Conservation (phyloP, 2,113 vertebrate species). For the Pelvicachromis taeniatus region DNA sequence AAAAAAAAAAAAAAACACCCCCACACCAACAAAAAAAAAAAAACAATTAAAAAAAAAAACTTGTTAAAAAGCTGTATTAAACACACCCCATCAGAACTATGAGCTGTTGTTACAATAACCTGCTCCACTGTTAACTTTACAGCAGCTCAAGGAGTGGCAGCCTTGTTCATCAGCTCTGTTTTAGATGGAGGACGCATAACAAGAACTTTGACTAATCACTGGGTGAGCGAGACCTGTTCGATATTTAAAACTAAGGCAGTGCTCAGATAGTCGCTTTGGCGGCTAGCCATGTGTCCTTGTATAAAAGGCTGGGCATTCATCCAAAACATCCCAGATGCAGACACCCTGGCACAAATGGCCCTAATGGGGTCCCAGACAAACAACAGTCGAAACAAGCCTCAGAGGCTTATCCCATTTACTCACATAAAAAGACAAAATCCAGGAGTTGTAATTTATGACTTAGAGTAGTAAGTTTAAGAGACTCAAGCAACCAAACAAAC, state of each 20-base stretch:
- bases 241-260: background rate
- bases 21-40: too few relatives aligned
- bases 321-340: slow-evolving; percentile 17
- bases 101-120: background rate
- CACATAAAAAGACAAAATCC: background rate
- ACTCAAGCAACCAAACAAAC: background rate
- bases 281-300: background rate
- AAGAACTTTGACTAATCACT: background rate
- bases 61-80: background rate
- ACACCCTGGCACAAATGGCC: background rate
- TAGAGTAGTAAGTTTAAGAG: background rate
- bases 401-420: background rate
- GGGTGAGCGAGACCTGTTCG: background rate
- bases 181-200: background rate
- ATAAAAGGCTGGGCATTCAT: slow-evolving; percentile 2
- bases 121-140: background rate
- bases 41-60: background rate
- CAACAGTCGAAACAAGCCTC: slow-evolving; percentile 1
- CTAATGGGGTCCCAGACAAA: slow-evolving; percentile 1
- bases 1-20: background rate
- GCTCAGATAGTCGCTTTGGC: background rate
- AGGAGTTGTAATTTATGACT: background rate
- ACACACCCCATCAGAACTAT: background rate
- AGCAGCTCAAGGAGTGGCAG: background rate
- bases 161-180: background rate